Evolutionary conservation across 2,888 invertebrate species (phyloP), one percentile per base, ranked within the genome.

Genomic region (Anoplius nigerrimus): DNA sequence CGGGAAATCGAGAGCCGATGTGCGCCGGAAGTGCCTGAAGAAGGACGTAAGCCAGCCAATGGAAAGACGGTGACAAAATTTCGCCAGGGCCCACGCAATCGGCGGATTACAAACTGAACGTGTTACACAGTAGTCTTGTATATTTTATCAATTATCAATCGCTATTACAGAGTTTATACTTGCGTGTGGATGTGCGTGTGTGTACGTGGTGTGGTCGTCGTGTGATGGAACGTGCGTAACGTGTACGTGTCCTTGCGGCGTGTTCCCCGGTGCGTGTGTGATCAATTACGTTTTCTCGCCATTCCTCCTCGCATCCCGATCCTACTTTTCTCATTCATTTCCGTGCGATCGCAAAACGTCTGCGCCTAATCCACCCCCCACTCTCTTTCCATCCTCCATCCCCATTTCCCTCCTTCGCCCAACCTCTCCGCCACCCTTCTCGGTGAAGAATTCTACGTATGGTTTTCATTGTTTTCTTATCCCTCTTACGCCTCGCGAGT

Each of bases 61-160:
- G 20, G 16, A 11, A 34, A 34, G 24, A 66, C 34, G 59, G 61
- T 34, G 22, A 57, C 70, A 63, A 20, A 75, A 75, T 68, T 70
- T 64, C 69, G 67, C 74, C 69, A 74, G 74, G 63, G 57, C 69
- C 70, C 74, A 53, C 55, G 66, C 70, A 72, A 76, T 71, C 78
- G 79, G 76, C 79, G 59, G 73, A 78, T 84, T 78, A 82, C 81
- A 80, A 84, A 84, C 80, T 75, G 78, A 84, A 80, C 73, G 72
- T 76, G 67, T 83, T 79, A 81, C 71, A 75, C 72, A 74, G 74
- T 84, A 81, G 77, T 78, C 76, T 81, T 76, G 69, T 82, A 76
- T 80, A 81, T 79, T 76, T 71, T 74, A 76, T 78, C 71, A 72
- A 71, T 75, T 76, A 73, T 78, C 73, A 68, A 79, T 68, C 72